phyloP scores from a whole-genome alignment of 2,113 vertebrate species.

The Pachycephala philippinensis region DNA sequence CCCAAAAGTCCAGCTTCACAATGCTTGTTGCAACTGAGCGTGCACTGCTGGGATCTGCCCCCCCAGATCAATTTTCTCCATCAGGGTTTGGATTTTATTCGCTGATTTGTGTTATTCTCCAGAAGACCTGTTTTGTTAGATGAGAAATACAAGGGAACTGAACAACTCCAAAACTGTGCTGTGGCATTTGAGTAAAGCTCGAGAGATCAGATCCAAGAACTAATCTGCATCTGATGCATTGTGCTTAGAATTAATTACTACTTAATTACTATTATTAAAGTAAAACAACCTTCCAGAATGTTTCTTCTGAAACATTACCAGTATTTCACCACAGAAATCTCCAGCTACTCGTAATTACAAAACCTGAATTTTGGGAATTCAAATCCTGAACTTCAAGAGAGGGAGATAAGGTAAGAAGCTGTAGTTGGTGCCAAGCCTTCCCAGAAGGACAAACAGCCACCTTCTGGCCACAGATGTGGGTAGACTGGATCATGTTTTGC shows the following conservation, averaged over 20 bases:
- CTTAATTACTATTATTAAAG: not conserved
- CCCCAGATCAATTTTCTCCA: not conserved
- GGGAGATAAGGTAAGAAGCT: not conserved
- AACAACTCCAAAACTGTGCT: not conserved
- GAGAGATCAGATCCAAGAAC: not conserved
- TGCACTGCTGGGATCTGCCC: not conserved
- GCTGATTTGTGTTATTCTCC: not conserved
- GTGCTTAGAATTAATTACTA: not conserved
- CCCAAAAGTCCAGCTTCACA: not conserved
- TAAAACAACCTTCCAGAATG: not conserved
- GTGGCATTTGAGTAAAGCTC: not conserved
- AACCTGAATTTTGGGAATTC: not conserved
- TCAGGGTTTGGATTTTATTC: not conserved
- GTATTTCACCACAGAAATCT: not conserved
- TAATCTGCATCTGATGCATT: not conserved
- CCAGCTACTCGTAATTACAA: not conserved
- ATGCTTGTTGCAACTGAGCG: not conserved
- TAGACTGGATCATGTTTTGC: not conserved
- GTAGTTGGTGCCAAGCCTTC: not conserved
- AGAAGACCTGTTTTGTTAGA: not conserved
- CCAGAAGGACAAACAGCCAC: not conserved
- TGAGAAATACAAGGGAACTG: not conserved
- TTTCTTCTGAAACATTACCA: conserved; percentile 2
- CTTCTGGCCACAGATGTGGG: not conserved
- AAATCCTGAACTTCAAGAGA: not conserved